phyloP scores from a whole-genome alignment of 64 coral and sea anemone genomes.

The Stylophora pistillata region DNA sequence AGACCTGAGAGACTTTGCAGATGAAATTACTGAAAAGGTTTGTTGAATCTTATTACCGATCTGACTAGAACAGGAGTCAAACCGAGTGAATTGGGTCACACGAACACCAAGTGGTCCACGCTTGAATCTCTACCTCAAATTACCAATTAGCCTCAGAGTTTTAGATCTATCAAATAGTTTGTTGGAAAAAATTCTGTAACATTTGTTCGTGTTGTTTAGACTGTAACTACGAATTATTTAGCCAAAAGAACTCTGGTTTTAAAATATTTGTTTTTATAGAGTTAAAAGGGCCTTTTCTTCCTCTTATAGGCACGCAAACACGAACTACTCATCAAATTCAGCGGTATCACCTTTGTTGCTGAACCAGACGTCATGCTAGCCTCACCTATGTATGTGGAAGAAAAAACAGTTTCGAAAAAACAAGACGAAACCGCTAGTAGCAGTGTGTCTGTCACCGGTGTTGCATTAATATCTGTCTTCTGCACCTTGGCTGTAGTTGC shows the following conservation, averaged over 20 bases:
- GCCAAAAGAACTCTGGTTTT: not conserved
- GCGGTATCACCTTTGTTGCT: constrained; percentile 38
- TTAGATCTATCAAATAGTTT: no score
- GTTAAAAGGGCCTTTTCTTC: not conserved
- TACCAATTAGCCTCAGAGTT: no score
- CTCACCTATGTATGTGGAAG: constrained; percentile 24
- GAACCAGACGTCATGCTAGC: constrained; percentile 43
- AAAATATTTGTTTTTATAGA: not conserved
- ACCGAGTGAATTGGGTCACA: no score
- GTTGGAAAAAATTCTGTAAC: no score
- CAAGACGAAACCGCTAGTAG: not conserved
- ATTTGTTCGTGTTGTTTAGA: no score
- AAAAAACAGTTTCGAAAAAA: not conserved
- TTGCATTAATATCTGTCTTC: constrained; percentile 33
- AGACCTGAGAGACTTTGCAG: constrained; percentile 46
- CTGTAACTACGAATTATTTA: no score
- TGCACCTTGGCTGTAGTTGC: constrained; percentile 48
- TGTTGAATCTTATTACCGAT: not conserved
- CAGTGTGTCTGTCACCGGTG: constrained; percentile 2
- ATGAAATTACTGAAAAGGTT: constrained; percentile 49
- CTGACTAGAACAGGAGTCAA: no score
- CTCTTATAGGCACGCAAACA: constrained; percentile 39
- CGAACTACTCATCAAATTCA: constrained; percentile 41
- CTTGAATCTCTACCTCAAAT: no score
- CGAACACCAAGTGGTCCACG: no score